phyloP scores from a whole-genome alignment of 2,888 invertebrate species.

The Ashinkailepas kermadecensis region DNA sequence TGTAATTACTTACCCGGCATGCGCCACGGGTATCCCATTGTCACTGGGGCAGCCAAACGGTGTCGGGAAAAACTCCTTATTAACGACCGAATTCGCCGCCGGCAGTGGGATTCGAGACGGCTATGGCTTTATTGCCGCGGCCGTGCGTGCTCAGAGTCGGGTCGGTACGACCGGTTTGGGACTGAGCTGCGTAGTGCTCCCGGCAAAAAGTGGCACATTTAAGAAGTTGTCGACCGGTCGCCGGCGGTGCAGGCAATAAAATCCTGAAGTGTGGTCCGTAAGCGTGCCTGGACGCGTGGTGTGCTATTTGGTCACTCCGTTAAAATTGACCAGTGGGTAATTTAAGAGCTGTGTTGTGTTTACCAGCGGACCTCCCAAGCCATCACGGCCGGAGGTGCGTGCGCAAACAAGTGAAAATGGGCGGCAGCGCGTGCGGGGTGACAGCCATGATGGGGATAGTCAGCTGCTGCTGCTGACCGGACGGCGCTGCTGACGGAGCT shows the following conservation, averaged over 20 bases:
- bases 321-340: background rate
- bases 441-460: no score
- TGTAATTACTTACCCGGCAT: constrained; percentile 14
- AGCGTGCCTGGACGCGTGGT: background rate
- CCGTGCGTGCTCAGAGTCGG: background rate
- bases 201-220: background rate
- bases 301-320: constrained; percentile 4
- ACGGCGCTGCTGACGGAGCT: no score
- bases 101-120: background rate
- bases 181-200: background rate
- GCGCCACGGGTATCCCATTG: constrained; percentile 17
- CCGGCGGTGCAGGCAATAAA: background rate
- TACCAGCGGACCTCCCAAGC: background rate
- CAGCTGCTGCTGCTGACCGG: no score
- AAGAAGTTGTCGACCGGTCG: background rate
- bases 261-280: background rate
- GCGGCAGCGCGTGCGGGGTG: background rate
- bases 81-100: constrained; percentile 1
- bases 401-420: background rate
- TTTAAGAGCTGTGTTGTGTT: background rate
- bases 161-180: background rate
- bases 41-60: background rate
- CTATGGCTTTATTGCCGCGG: background rate
- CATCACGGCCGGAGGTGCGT: background rate
- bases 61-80: background rate